Evolutionary conservation across 2,888 invertebrate species (phyloP).

Genomic region (Athalia rosae): DNA sequence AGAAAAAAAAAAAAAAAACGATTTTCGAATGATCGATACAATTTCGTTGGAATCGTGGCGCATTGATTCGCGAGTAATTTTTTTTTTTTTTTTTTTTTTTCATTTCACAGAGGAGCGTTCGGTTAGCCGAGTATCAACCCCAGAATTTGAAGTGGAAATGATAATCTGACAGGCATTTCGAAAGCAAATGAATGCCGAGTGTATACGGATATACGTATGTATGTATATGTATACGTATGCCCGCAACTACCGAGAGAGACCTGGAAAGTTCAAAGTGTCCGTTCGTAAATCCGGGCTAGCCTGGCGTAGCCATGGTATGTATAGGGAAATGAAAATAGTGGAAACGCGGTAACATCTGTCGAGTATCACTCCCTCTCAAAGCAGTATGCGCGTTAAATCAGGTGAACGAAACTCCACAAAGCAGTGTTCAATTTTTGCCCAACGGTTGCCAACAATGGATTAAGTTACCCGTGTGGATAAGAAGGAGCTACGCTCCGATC

Average conservation of each 20-base stretch:
- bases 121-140: conserved; percentile 38
- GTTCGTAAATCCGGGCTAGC: conserved; percentile 36
- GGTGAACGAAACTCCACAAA: conserved; percentile 60
- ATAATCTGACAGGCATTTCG: conserved; percentile 56
- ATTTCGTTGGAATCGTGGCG: conserved; percentile 10
- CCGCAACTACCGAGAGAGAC: neutral
- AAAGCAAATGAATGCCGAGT: conserved; percentile 45
- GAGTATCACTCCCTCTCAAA: conserved; percentile 68
- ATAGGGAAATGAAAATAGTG: conserved; percentile 42
- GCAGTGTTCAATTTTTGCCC: conserved; percentile 45
- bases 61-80: conserved; percentile 31
- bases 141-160: conserved; percentile 39
- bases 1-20: neutral
- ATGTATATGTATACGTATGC: too few species aligned
- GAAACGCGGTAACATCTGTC: conserved; percentile 69
- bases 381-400: conserved; percentile 70
- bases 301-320: conserved; percentile 14
- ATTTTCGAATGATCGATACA: conserved; percentile 4
- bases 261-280: conserved; percentile 41
- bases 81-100: neutral
- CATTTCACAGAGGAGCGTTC: neutral
- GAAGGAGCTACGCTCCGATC: conserved; percentile 23
- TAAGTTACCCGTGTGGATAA: conserved; percentile 44
- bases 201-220: too few species aligned
- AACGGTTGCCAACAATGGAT: conserved; percentile 42